Percentiles rank a stretch among this genome's conserved stretches.
Conservation (phyloP, 1,140 invertebrate species). For the Cydia fagiglandana region DNA sequence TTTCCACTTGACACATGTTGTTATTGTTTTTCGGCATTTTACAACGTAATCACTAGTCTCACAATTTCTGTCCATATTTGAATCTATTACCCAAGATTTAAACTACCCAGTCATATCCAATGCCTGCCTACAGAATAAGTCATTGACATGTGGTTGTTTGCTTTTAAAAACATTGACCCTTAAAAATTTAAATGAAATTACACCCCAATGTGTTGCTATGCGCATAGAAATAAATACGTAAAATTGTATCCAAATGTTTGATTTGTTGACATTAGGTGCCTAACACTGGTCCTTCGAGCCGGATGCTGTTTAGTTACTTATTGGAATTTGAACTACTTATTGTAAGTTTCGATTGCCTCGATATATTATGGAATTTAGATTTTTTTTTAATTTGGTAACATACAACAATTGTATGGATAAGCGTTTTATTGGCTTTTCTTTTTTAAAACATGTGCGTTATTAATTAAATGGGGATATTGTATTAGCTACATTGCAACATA, state of each 20-base stretch:
- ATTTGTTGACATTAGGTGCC: not conserved
- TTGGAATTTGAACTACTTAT: not conserved
- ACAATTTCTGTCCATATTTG: not conserved
- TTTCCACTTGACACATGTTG: not conserved
- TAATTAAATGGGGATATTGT: no score
- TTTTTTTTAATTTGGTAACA: not conserved
- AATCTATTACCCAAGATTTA: not conserved
- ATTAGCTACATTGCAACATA: no score
- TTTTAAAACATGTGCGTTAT: no score
- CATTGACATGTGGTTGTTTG: not conserved
- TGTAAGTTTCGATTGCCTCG: not conserved
- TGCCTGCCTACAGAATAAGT: not conserved
- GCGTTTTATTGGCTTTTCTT: no score
- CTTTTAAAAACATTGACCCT: not conserved
- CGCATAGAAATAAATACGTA: not conserved
- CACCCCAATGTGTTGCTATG: conserved; percentile 2
- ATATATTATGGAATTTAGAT: not conserved
- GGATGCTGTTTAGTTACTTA: not conserved
- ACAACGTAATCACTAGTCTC: not conserved
- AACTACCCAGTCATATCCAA: not conserved
- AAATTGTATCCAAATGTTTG: not conserved
- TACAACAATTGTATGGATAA: no score
- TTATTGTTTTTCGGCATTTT: not conserved
- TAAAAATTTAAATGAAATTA: not conserved
- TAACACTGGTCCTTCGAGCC: conserved; percentile 9